Evolutionary conservation across 1,140 invertebrate genomes (phyloP), one percentile per base, ranked within the genome.

Genomic region (Drosophila takahashii): DNA sequence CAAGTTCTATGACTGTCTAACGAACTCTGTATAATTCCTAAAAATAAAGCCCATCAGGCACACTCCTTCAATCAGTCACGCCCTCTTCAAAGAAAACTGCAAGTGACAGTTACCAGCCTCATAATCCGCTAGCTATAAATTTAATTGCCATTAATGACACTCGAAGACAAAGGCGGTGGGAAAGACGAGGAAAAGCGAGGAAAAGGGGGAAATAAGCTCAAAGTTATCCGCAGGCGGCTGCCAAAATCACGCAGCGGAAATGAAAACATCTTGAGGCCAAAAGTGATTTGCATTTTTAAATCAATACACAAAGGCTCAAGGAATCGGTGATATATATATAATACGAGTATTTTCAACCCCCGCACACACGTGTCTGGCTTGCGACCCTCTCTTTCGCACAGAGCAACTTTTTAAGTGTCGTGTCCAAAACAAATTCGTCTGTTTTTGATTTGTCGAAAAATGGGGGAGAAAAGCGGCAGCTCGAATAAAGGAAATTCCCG

Each of bases 361-460:
- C 59, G 58, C 50, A 34, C 70, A 72, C 84, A 87, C 84, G 83
- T 89, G 83, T 79, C 77, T 74, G 77, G 58, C 29, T 18, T 27
- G 54, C 29, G 37, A 34, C 51, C 53, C 58, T 52, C 50, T 29
- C 57, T 41, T 56, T 45, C 29, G 73, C 67, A 58, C 67, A 65
- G 72, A 71, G 85, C 84, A 89, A 89, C 72, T 89, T 87, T 89
- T 89, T 84, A 90, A 90, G 79, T 83, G 79, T 79, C 79, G 77
- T 90, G 86, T 90, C 87, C 87, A 90, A 90, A 87, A 83, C 87
- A 90, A 90, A 80, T 90, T 86, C 79, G 87, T 90, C 87, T 90
- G 87, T 90, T 90, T 90, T 90, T 90, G 86, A 90, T 90, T 90
- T 90, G 81, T 77, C 79, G 72, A 90, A 86, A 79, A 80, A 58